Percentiles rank a stretch among this genome's conserved stretches.
Evolutionary conservation across 2,113 vertebrate species (phyloP).

Genomic region (Amphiprion ocellaris): DNA sequence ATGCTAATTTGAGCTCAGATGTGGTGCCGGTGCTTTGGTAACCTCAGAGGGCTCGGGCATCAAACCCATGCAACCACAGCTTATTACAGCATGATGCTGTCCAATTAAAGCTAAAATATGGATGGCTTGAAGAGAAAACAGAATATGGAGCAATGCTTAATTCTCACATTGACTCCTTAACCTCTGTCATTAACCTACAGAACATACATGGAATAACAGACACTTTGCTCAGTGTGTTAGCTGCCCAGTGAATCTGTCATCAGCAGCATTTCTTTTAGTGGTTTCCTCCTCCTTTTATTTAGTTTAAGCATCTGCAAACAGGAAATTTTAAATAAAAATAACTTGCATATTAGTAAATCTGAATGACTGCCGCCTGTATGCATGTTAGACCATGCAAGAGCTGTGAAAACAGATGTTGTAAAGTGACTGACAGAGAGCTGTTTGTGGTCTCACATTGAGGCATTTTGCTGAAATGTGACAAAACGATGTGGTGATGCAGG

Average conservation of each 20-base stretch:
- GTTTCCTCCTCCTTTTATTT: background rate
- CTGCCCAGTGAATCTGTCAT: constrained; percentile 17
- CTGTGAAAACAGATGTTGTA: constrained; percentile 2
- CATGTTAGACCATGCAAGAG: background rate
- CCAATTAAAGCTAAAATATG: constrained; percentile 68
- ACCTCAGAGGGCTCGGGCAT: constrained; percentile 71
- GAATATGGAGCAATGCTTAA: constrained; percentile 29
- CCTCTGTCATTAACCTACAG: constrained; percentile 53
- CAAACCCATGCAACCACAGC: constrained; percentile 62
- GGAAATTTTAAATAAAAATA: background rate
- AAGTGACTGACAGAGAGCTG: background rate
- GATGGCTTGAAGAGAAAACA: constrained; percentile 53
- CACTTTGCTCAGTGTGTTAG: background rate
- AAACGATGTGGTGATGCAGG: too few relatives aligned
- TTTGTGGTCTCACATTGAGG: background rate
- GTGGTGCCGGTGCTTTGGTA: constrained; percentile 66
- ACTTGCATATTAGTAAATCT: background rate
- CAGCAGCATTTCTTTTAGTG: background rate
- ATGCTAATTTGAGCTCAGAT: constrained; percentile 82
- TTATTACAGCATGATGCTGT: constrained; percentile 66
- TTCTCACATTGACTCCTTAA: constrained; percentile 32
- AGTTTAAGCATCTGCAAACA: background rate
- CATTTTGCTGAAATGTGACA: constrained; percentile 8
- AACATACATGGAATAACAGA: background rate
- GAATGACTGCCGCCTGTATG: background rate